Percentiles rank a stretch among this genome's conserved stretches.
phyloP scores from a whole-genome alignment of 2,888 invertebrate genomes.

The Ornithoptera priamus region DNA sequence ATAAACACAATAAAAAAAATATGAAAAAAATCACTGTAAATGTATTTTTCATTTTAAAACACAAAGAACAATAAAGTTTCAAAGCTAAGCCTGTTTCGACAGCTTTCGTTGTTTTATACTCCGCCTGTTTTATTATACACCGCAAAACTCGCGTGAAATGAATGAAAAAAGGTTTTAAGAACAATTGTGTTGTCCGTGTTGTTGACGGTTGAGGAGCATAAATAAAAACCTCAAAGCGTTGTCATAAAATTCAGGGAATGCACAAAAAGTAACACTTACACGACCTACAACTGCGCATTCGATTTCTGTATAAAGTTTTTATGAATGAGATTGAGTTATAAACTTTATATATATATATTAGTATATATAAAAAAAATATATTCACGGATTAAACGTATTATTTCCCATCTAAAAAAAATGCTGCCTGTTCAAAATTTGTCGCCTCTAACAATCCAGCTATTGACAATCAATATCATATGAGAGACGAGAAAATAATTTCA shows the following conservation, averaged over 20 bases:
- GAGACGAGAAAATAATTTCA: no score
- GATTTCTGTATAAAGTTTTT: no score
- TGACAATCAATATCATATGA: no score
- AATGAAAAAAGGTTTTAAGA: constrained; percentile 13
- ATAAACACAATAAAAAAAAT: no score
- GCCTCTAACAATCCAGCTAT: no score
- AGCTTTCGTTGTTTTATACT: constrained; percentile 11
- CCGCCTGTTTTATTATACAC: constrained; percentile 7
- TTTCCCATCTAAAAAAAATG: no score
- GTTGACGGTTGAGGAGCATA: constrained; percentile 1
- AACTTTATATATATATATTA: no score
- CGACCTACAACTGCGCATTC: neutral
- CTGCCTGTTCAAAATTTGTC: no score
- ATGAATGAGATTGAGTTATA: no score
- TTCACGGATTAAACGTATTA: no score
- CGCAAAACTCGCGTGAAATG: constrained; percentile 9
- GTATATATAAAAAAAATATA: no score
- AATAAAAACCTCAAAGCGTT: neutral
- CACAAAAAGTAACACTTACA: neutral
- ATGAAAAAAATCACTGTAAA: neutral
- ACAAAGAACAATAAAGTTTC: constrained; percentile 22
- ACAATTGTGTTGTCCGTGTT: constrained; percentile 11
- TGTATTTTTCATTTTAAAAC: constrained; percentile 7
- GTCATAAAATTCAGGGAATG: neutral
- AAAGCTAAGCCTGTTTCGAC: constrained; percentile 14